A percentile compares a stretch with the other conserved stretches of the same genome.
Conservation (phyloP, 2,113 vertebrate species). For the Aegotheles bennettii region DNA sequence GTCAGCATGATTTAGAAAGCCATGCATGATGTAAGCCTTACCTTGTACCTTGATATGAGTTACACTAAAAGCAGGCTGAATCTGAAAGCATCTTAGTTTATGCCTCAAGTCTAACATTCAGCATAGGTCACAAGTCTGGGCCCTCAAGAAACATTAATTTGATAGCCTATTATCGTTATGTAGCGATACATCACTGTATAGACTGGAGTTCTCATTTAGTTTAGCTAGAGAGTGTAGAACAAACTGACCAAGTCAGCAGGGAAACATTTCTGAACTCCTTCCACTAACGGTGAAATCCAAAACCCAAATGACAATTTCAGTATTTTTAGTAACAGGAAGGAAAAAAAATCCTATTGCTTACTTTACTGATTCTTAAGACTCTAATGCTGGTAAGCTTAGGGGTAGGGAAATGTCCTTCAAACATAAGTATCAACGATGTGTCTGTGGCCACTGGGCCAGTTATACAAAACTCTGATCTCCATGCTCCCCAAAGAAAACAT, state of each 20-base stretch:
- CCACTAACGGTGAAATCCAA: background rate
- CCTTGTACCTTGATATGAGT: accelerated
- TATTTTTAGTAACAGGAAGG: background rate
- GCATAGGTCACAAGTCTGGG: background rate
- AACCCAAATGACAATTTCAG: background rate
- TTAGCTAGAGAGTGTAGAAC: background rate
- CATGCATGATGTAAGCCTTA: background rate
- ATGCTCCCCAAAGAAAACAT: background rate
- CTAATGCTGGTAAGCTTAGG: background rate
- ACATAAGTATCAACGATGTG: background rate
- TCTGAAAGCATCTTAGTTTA: background rate
- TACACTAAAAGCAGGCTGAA: background rate
- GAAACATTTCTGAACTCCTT: background rate
- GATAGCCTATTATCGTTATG: accelerated
- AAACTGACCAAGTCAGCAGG: background rate
- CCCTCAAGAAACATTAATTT: background rate
- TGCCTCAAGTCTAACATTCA: background rate
- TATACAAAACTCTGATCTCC: background rate
- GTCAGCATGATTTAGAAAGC: background rate
- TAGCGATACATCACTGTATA: background rate
- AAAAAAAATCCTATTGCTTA: background rate
- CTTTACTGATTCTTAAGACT: background rate
- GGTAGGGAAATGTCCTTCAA: background rate
- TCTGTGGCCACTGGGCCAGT: background rate
- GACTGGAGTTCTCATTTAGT: background rate